A percentile compares a stretch with the other conserved stretches of the same genome.
Evolutionary conservation across 2,888 invertebrate species (phyloP).

Genomic region (Lepidochrysops patricia): DNA sequence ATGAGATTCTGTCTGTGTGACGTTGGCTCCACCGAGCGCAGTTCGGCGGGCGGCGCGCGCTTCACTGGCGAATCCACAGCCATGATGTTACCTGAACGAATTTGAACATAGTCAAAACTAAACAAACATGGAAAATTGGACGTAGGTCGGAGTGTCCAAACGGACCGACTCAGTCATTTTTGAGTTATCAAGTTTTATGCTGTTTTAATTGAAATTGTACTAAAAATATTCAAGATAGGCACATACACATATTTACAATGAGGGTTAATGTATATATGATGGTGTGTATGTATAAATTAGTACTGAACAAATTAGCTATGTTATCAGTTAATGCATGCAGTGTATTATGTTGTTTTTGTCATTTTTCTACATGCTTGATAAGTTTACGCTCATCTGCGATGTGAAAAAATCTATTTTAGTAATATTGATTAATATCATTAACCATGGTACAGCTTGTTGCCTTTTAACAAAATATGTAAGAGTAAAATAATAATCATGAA

Average conservation of each 20-base stretch:
- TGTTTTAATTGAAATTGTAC: no score
- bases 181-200: no score
- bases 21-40: constrained; percentile 49
- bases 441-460: no score
- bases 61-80: constrained; percentile 55
- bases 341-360: not conserved
- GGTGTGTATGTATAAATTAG: not conserved
- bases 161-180: no score
- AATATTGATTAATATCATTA: no score
- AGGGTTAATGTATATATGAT: no score
- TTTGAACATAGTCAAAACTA: constrained; percentile 8
- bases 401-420: not conserved
- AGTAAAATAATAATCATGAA: no score
- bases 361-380: not conserved
- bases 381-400: not conserved
- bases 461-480: no score
- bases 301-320: not conserved
- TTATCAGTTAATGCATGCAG: not conserved
- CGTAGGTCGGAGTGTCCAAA: no score
- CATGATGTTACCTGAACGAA: constrained; percentile 32
- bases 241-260: no score
- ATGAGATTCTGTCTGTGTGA: constrained; percentile 59
- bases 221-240: no score
- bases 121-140: no score
- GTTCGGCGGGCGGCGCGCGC: constrained; percentile 36